Evolutionary conservation across 1,140 invertebrate species (phyloP).

Genomic region (Parasteatoda tepidariorum): DNA sequence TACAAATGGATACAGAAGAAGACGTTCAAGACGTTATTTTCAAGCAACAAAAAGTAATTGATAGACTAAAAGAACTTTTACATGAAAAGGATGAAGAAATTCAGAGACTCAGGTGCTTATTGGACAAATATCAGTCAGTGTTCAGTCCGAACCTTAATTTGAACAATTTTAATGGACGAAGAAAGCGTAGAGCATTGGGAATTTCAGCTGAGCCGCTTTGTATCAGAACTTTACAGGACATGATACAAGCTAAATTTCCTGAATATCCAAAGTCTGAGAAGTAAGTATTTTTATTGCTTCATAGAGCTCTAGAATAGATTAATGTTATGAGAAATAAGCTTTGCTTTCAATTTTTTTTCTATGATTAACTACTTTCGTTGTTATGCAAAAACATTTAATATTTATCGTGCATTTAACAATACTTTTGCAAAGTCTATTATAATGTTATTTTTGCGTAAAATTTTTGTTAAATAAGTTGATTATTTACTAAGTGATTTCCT

Average conservation of each 20-base stretch:
- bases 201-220: slow-evolving; percentile 90
- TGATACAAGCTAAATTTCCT: slow-evolving; percentile 78
- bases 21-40: slow-evolving; percentile 70
- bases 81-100: slow-evolving; percentile 83
- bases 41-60: slow-evolving; percentile 79
- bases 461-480: too few species aligned
- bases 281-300: slow-evolving; percentile 74
- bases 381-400: too few species aligned
- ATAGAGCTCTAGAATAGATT: too few species aligned
- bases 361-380: too few species aligned
- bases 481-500: too few species aligned
- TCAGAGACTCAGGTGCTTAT: slow-evolving; percentile 83
- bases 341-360: too few species aligned
- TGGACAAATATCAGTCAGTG: slow-evolving; percentile 94
- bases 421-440: too few species aligned
- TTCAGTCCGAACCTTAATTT: slow-evolving; percentile 67
- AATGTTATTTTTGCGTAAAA: too few species aligned
- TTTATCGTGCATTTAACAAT: too few species aligned
- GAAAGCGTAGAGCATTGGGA: slow-evolving; percentile 72
- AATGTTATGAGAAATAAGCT: too few species aligned
- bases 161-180: slow-evolving; percentile 66
- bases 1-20: slow-evolving; percentile 59
- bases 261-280: slow-evolving; percentile 85
- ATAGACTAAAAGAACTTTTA: slow-evolving; percentile 77
- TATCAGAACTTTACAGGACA: slow-evolving; percentile 75